Percentiles rank a stretch among this genome's conserved stretches.
These are phyloP conservation scores for Pagetopsis macropterus DNA, from an alignment of 2,797 vertebrate species.

Conservation along the genomic window DNA sequence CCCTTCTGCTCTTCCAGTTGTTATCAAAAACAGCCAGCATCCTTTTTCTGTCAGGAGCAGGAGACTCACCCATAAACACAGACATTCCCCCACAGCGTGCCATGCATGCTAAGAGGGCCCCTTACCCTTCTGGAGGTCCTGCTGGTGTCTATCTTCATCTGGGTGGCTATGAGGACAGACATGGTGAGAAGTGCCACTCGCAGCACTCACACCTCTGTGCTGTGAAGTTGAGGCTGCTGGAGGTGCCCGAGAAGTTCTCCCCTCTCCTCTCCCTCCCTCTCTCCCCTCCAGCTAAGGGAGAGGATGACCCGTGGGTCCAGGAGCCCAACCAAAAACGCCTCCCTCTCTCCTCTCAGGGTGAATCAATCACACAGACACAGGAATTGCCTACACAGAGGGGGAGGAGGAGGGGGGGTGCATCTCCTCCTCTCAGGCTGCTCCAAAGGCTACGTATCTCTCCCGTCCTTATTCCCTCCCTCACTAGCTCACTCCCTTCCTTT, in stretches of 20 bases:
- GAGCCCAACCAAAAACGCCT: conserved; percentile 56
- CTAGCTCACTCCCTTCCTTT: conserved; percentile 18
- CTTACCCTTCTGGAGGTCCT: conserved; percentile 77
- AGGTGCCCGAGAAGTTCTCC: conserved; percentile 66
- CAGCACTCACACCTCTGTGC: conserved; percentile 64
- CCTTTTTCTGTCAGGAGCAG: conserved; percentile 61
- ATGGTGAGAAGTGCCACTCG: conserved; percentile 66
- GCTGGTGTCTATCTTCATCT: conserved; percentile 81
- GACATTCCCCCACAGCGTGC: conserved; percentile 61
- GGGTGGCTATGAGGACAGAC: conserved; percentile 84
- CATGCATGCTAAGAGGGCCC: conserved; percentile 71
- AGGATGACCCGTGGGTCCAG: conserved; percentile 68
- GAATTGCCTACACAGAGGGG: conserved; percentile 46
- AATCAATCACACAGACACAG: conserved; percentile 71
- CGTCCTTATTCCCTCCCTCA: conserved; percentile 42
- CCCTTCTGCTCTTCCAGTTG: conserved; percentile 51
- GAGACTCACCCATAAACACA: conserved; percentile 67
- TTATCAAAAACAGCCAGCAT: conserved; percentile 64
- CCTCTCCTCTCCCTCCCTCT: neutral
- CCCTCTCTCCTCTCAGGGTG: conserved; percentile 46
- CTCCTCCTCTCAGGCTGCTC: conserved; percentile 60
- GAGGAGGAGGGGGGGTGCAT: conserved; percentile 21
- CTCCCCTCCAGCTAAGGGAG: conserved; percentile 47
- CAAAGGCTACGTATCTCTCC: conserved; percentile 70
- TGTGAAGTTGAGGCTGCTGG: conserved; percentile 72